Evolutionary conservation across 2,113 vertebrate species (phyloP), one percentile per base, ranked within the genome.

Genomic region (Macroglossus sobrinus): DNA sequence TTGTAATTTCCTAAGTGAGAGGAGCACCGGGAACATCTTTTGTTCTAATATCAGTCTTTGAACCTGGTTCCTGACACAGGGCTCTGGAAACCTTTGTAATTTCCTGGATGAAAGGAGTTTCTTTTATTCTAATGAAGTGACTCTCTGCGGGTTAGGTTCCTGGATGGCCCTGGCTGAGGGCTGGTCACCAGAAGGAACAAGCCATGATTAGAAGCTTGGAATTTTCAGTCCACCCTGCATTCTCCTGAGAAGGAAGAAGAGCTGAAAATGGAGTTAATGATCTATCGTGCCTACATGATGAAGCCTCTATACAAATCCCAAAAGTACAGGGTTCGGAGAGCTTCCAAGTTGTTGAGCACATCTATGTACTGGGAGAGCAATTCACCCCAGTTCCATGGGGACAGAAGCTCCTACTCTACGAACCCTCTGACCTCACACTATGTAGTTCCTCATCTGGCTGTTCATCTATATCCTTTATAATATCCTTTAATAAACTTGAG

Each of bases 371-470:
- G 26, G 10, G 7, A 55, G 38, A 47, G 45, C 0, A 35, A 57
- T 0, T 0, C 5, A 7, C 10, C 21, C 59, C 47, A 35, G 7
- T 3, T 55, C 71, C 47, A 22, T 0, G 3, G 47, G 15, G 61
- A 85, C 59, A 66, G 47, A 35, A 30, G 47, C 30, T 45, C 50
- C 71, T 35, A n/a, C 2, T 15, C 81, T 43, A 13, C 18, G 22
- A 30, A 68, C 16, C 8, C 0, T 5, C 12, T 30, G 91, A 76
- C n/a, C 47, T 75, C 7, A 5, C 10, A 28, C 47, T 75, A 0
- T 7, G 47, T 1, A 57, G 7, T 59, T 21, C 59, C 24, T 18
- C 21, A 28, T n/a, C 7, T 55, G 47, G 35, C 30, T 57, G 38
- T 45, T 55, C 30, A 22, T 22, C 40, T 26, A 7, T 35, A 18